A percentile compares a stretch with the other conserved stretches of the same genome.
Evolutionary conservation across 2,888 invertebrate genomes (phyloP).

Genomic region (Vandiemenella viatica): DNA sequence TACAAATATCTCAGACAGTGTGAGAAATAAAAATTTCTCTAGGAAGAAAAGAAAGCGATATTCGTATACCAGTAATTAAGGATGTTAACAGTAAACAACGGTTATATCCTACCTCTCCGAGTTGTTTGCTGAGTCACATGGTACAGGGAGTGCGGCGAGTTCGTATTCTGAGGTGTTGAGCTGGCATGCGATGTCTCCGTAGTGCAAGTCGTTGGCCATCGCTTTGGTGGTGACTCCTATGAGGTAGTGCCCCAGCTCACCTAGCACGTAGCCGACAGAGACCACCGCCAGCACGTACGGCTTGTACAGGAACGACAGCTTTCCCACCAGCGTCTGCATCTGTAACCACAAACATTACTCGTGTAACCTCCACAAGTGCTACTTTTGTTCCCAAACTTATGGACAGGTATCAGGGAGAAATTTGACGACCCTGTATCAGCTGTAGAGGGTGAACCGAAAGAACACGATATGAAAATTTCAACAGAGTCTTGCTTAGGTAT

Average conservation of each 20-base stretch:
- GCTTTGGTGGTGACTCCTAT: conserved; percentile 79
- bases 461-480: too few species aligned
- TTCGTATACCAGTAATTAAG: background rate
- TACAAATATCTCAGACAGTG: too few species aligned
- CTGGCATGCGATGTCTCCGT: conserved; percentile 74
- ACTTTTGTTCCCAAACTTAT: too few species aligned
- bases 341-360: background rate
- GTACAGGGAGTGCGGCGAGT: conserved; percentile 34
- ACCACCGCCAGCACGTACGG: conserved; percentile 65
- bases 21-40: too few species aligned
- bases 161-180: conserved; percentile 46
- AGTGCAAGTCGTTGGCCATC: conserved; percentile 69
- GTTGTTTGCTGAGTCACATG: conserved; percentile 40
- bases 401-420: too few species aligned
- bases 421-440: too few species aligned
- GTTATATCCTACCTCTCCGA: conserved; percentile 32
- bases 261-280: conserved; percentile 69
- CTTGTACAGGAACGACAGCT: conserved; percentile 54
- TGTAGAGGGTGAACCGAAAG: too few species aligned
- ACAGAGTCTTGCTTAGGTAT: too few species aligned
- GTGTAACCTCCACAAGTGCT: too few species aligned
- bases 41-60: background rate
- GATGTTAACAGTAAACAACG: background rate
- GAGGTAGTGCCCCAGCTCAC: conserved; percentile 75
- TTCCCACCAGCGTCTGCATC: conserved; percentile 33